A percentile compares a stretch with the other conserved stretches of the same genome.
Conservation (phyloP, 2,797 vertebrate species). For the Pantherophis alleghaniensis region DNA sequence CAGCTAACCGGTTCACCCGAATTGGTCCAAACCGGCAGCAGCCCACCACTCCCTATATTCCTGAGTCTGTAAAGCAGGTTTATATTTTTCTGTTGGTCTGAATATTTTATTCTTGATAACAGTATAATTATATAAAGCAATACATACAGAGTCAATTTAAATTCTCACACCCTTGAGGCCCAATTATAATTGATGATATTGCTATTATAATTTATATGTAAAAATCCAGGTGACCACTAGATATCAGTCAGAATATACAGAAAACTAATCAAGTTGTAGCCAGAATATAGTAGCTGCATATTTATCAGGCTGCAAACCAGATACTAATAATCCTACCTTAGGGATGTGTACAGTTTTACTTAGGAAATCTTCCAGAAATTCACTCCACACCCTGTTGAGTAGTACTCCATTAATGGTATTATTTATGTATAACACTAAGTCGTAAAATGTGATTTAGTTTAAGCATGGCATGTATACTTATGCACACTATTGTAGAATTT, state of each 20-base stretch:
- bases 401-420: neutral
- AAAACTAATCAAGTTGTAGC: neutral
- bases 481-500: neutral
- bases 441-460: neutral
- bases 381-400: neutral
- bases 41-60: neutral
- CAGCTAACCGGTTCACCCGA: no score
- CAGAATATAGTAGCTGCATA: neutral
- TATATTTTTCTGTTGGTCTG: neutral
- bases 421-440: neutral
- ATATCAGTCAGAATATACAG: neutral
- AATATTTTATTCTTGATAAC: neutral
- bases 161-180: neutral
- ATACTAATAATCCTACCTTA: neutral
- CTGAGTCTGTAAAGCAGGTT: neutral
- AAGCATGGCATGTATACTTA: neutral
- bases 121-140: neutral
- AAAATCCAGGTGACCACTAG: neutral
- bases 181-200: neutral
- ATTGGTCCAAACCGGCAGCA: no score
- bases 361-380: neutral
- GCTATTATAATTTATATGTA: neutral
- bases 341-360: neutral
- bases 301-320: neutral
- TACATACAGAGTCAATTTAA: neutral